Base-by-base conservation (phyloP, 2,797 vertebrate species). In the Rousettus madagascariensis region DNA sequence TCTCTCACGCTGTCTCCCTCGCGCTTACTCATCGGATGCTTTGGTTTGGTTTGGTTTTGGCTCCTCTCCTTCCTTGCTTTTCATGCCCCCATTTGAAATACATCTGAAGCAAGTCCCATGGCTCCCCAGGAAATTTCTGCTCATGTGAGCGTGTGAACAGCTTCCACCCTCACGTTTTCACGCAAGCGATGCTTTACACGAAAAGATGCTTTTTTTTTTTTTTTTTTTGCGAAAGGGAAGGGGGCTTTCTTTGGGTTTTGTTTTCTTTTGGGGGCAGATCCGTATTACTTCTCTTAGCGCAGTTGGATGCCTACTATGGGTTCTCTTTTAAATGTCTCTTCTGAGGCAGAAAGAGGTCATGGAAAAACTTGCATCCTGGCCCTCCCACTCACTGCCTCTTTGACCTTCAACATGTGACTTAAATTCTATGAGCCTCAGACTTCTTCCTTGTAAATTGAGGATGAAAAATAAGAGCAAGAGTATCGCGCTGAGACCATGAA, bases 351-450 rank as follows among this genome's bases (percentile, higher is more conserved):
- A 49, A 38, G n/a, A 66, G 9, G 26, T 57, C 22, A 85, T 46
- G 36, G 66, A 59, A 92, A 95, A 86, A 5, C 55, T 72, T 61
- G 94, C 55, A 49, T 63, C 24, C 15, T 28, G 10, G 26, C 41
- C 88, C 11, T 30, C 19, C 28, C 22, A n/a, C 12, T 36, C 65
- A 68, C 63, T 95, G 17, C 3, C 33, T 55, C 46, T 87, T 59
- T 57, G 86, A 90, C 66, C 61, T 96, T 96, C 49, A 85, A 41
- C 26, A 30, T 57, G 74, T 72, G 96, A 66, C 66, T 95, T 85
- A 19, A 93, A 84, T 86, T 90, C 24, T 46, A 4, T 86, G 90
- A 93, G 55, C 38, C 30, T 87, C n/a, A 43, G 33, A 72, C 68
- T 90, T 80, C 36, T 66, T 30, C n/a, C 84, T 84, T 85, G n/a